phyloP scores from a whole-genome alignment of 2,113 vertebrate species.

The Salvator merianae region DNA sequence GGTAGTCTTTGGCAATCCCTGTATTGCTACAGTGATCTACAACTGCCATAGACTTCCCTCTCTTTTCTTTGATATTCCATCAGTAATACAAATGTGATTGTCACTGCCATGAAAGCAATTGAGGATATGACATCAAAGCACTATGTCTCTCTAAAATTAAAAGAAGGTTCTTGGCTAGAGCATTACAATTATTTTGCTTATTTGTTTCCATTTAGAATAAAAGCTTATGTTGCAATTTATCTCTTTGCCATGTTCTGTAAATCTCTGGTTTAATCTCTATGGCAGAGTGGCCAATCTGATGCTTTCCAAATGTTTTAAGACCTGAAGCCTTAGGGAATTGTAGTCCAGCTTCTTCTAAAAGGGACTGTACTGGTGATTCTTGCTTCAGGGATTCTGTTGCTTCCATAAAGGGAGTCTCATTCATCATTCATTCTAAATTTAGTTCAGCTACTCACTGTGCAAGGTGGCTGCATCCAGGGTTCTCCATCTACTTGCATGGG shows the following conservation, averaged over 20 bases:
- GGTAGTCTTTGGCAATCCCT: not conserved
- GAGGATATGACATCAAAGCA: conserved; percentile 14
- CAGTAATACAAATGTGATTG: conserved; percentile 15
- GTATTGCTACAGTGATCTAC: not conserved
- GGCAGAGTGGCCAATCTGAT: not conserved
- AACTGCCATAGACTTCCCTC: not conserved
- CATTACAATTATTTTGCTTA: not conserved
- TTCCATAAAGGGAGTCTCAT: not conserved
- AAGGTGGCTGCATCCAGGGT: conserved; percentile 95
- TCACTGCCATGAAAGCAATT: not conserved
- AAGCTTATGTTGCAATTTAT: not conserved
- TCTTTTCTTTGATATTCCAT: conserved; percentile 16
- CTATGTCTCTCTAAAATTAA: not conserved
- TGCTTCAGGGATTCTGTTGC: not conserved
- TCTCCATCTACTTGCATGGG: conserved; percentile 98
- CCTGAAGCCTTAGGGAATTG: not conserved
- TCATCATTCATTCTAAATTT: not conserved
- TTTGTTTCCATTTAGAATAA: not conserved
- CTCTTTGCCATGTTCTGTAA: not conserved
- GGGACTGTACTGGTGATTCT: not conserved
- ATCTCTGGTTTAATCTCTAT: not conserved
- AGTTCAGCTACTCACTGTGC: conserved; percentile 78
- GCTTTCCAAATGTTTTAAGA: not conserved
- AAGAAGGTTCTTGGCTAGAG: not conserved
- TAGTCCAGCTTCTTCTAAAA: not conserved